Evolutionary conservation across 2,797 vertebrate genomes (phyloP).

Genomic region (Muscicapa striata): DNA sequence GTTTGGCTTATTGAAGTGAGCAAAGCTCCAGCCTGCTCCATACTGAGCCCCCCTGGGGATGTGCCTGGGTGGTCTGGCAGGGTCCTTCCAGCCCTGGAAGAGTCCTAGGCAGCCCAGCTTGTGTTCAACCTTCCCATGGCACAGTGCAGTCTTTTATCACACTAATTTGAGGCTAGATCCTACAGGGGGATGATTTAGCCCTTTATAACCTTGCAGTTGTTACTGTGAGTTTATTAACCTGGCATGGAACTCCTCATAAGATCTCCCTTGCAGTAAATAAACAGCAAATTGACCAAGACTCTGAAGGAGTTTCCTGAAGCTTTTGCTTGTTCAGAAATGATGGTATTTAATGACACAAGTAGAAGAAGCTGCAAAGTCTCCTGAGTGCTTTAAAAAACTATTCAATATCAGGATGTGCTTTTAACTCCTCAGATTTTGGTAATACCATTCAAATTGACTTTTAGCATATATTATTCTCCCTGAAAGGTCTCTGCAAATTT

Average conservation of each 20-base stretch:
- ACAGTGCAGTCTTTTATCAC: neutral
- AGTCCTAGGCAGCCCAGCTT: neutral
- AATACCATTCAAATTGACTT: neutral
- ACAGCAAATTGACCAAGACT: neutral
- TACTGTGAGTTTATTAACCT: neutral
- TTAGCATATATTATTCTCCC: neutral
- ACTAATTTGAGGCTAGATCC: neutral
- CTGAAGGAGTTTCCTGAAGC: neutral
- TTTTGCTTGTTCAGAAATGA: neutral
- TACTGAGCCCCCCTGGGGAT: neutral
- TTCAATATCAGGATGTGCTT: neutral
- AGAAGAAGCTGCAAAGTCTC: neutral
- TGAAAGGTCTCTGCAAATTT: neutral
- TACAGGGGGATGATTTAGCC: neutral
- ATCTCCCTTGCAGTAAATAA: neutral
- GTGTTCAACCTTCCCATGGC: neutral
- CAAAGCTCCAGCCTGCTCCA: neutral
- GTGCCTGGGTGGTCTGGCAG: neutral
- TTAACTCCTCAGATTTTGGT: neutral
- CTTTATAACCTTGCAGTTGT: neutral
- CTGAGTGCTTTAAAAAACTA: neutral
- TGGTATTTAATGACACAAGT: neutral
- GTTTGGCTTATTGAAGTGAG: neutral
- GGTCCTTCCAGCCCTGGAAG: neutral
- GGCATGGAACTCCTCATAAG: neutral